phyloP scores from a whole-genome alignment of 2,113 vertebrate genomes.

The Ammodytes dubius region DNA sequence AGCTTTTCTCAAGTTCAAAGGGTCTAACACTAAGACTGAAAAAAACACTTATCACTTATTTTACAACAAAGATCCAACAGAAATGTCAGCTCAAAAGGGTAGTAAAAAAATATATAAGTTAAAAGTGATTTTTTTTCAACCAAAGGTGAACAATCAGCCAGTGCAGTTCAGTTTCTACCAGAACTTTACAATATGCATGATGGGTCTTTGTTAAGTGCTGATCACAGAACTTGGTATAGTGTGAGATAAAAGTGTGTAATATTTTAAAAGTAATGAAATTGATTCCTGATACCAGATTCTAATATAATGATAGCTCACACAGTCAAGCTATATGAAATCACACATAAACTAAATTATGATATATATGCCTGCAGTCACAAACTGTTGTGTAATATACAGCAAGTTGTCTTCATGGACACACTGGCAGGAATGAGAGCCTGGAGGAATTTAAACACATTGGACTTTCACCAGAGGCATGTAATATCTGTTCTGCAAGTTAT shows the following conservation, averaged over 20 bases:
- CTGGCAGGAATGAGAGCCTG: too few species aligned
- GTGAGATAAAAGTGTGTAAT: slow-evolving; percentile 6
- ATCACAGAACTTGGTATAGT: not conserved
- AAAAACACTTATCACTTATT: slow-evolving; percentile 11
- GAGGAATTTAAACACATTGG: too few species aligned
- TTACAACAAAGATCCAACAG: not conserved
- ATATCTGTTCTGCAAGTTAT: too few species aligned
- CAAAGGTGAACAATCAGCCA: not conserved
- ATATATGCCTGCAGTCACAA: too few species aligned
- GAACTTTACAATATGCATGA: not conserved
- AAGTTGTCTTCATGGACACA: too few species aligned
- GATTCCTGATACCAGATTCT: not conserved
- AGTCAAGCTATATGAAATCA: not conserved
- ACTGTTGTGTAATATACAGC: too few species aligned
- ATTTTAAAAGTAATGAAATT: slow-evolving; percentile 1
- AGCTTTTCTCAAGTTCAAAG: slow-evolving; percentile 38
- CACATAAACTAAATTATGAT: not conserved
- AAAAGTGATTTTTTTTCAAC: slow-evolving; percentile 10
- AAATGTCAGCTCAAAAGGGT: slow-evolving; percentile 17
- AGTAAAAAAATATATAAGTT: not conserved
- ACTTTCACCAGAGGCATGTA: too few species aligned
- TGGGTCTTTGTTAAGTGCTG: not conserved
- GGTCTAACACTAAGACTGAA: slow-evolving; percentile 1
- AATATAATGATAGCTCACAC: too few species aligned
- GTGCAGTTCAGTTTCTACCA: not conserved